Conservation (phyloP, 2,888 invertebrate species). For the Ophonus ardosiacus region DNA sequence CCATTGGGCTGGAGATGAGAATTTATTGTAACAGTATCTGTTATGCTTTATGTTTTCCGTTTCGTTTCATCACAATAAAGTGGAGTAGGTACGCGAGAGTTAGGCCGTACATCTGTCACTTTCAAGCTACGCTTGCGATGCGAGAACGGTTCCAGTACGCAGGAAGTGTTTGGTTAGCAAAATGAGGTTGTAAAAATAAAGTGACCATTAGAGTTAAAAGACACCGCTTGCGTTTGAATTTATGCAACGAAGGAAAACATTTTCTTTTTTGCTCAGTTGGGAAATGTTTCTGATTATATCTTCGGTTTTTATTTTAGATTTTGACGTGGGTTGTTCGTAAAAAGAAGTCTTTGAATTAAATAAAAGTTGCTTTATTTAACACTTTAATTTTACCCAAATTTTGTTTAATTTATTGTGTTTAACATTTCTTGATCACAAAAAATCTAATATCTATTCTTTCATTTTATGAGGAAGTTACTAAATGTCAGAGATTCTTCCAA, state of each 20-base stretch:
- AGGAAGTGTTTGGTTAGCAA: constrained; percentile 25
- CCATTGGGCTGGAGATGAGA: constrained; percentile 33
- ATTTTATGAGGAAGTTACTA: too few relatives aligned
- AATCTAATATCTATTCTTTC: too few relatives aligned
- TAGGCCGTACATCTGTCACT: constrained; percentile 26
- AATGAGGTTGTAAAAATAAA: constrained; percentile 30
- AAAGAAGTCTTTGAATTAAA: background rate
- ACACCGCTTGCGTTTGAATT: background rate
- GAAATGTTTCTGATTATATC: background rate
- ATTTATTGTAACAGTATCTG: constrained; percentile 49
- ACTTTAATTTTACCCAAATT: too few relatives aligned
- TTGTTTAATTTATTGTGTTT: too few relatives aligned
- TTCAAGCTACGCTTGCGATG: background rate
- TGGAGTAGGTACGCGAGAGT: background rate
- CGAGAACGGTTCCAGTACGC: background rate
- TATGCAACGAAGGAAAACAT: background rate
- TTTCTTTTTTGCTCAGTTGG: background rate
- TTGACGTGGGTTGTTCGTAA: background rate
- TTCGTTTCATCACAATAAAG: constrained; percentile 50
- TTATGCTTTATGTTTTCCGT: constrained; percentile 47
- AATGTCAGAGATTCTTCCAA: too few relatives aligned
- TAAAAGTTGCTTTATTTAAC: too few relatives aligned
- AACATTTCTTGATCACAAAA: too few relatives aligned
- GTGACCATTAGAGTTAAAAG: constrained; percentile 21
- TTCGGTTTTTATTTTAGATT: background rate